phyloP scores from a whole-genome alignment of 2,113 vertebrate genomes.

The Ramphastos sulfuratus region DNA sequence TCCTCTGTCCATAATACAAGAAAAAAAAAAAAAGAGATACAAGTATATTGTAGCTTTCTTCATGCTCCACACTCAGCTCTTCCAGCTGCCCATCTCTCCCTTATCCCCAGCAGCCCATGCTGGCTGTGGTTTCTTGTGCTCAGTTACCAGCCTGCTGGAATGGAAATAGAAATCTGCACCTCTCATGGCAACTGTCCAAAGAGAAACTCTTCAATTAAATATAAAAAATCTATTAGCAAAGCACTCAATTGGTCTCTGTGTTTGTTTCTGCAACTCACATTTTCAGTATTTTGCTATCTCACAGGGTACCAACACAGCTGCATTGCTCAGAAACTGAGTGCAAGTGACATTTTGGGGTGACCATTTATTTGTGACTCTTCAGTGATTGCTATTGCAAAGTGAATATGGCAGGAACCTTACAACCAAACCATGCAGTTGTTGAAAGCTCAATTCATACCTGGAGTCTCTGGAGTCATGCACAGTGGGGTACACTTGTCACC shows the following conservation, averaged over 20 bases:
- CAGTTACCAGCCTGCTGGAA: no score
- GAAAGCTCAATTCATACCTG: slow-evolving; percentile 4
- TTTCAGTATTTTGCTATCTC: background rate
- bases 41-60: background rate
- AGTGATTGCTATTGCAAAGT: background rate
- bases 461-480: background rate
- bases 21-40: no score
- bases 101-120: background rate
- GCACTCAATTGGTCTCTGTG: background rate
- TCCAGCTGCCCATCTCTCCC: background rate
- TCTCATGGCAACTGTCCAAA: background rate
- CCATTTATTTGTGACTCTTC: background rate
- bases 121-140: no score
- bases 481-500: background rate
- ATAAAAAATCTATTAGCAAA: slow-evolving; percentile 33
- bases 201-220: slow-evolving; percentile 36
- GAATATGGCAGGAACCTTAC: background rate
- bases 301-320: background rate
- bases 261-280: background rate
- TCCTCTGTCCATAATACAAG: no score
- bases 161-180: no score
- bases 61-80: background rate
- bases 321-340: background rate
- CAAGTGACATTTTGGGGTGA: background rate
- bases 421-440: slow-evolving; percentile 21